Evolutionary conservation across 2,797 vertebrate genomes (phyloP).

Genomic region (Denticeps clupeoides): DNA sequence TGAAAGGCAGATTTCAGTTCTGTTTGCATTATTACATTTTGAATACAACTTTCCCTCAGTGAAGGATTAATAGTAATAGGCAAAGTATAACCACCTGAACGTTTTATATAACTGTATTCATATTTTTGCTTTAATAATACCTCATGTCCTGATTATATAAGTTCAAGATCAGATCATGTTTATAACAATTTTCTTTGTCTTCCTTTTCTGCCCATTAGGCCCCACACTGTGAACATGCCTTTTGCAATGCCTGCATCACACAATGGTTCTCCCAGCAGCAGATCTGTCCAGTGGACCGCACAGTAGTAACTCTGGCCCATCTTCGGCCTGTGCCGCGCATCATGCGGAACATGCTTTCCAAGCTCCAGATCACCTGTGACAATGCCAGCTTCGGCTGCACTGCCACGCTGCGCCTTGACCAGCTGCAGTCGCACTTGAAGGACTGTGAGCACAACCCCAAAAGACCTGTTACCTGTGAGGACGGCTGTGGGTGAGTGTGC

Average conservation of each 20-base stretch:
- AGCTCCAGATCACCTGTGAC: constrained; percentile 93
- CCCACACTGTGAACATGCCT: constrained; percentile 96
- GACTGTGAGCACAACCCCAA: constrained; percentile 98
- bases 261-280: constrained; percentile 99
- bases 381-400: constrained; percentile 90
- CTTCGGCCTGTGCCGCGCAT: constrained; percentile 93
- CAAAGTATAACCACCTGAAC: too few relatives aligned
- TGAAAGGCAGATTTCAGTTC: too few relatives aligned
- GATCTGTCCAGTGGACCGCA: constrained; percentile 95
- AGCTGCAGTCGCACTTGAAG: constrained; percentile 90
- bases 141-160: too few relatives aligned
- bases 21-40: too few relatives aligned
- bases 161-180: too few relatives aligned
- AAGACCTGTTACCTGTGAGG: constrained; percentile 88
- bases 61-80: too few relatives aligned
- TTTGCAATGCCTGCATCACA: constrained; percentile 98
- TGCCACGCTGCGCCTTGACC: constrained; percentile 85
- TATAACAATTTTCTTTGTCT: not conserved
- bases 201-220: constrained; percentile 55
- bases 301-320: constrained; percentile 93
- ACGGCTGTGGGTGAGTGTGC: constrained; percentile 85
- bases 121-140: too few relatives aligned
- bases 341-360: constrained; percentile 99
- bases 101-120: too few relatives aligned
- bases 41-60: too few relatives aligned